These are phyloP conservation scores for Plusia festucae DNA, from an alignment of 2,888 invertebrate species.

Conservation along the genomic window DNA sequence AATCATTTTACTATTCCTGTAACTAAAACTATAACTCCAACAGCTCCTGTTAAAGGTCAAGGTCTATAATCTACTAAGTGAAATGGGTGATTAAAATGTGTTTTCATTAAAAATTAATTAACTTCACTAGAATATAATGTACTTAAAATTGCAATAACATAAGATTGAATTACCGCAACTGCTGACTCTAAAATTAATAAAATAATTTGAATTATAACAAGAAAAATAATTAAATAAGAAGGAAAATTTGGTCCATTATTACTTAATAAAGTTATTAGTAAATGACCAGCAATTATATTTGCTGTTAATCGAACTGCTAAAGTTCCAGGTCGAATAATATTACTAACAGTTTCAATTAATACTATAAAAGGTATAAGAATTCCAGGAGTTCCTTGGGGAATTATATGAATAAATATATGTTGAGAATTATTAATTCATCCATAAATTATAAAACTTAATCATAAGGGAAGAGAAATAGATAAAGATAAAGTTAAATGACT, in stretches of 20 bases:
- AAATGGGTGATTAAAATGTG: conserved; percentile 89
- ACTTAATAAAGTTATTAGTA: conserved; percentile 91
- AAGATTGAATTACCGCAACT: conserved; percentile 91
- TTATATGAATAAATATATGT: conserved; percentile 91
- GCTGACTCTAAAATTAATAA: conserved; percentile 89
- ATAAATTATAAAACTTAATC: conserved; percentile 91
- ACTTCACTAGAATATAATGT: conserved; percentile 92
- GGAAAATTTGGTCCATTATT: conserved; percentile 68
- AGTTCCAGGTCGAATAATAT: conserved; percentile 92
- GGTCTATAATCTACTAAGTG: conserved; percentile 91
- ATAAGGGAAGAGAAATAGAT: conserved; percentile 90
- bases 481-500: conserved; percentile 91
- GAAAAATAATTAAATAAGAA: conserved; percentile 70
- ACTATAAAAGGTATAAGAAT: conserved; percentile 93
- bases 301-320: conserved; percentile 92
- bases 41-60: conserved; percentile 90
- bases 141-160: conserved; percentile 91
- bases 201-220: conserved; percentile 84
- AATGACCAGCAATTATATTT: conserved; percentile 94
- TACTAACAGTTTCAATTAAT: conserved; percentile 93
- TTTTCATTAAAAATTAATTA: conserved; percentile 89
- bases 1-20: conserved; percentile 91
- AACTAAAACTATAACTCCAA: conserved; percentile 89
- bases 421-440: conserved; percentile 90
- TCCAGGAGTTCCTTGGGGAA: conserved; percentile 91